Conservation (phyloP, 2,888 invertebrate species). For the Ichneumoninae sp. region DNA sequence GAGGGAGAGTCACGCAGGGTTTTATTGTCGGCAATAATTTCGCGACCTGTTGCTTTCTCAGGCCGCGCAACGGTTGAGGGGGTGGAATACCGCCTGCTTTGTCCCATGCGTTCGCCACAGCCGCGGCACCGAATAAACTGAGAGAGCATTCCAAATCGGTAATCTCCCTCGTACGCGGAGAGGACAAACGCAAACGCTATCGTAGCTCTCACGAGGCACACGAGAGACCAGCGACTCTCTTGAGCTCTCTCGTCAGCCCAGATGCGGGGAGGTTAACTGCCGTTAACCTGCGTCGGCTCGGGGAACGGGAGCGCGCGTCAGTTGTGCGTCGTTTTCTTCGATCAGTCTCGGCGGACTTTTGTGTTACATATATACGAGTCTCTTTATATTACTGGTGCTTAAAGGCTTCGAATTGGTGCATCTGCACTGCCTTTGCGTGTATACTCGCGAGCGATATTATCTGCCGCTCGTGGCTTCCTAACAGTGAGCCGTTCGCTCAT, state of each 20-base stretch:
- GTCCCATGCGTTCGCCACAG: slow-evolving; percentile 28
- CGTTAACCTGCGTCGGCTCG: slow-evolving; percentile 76
- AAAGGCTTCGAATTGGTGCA: neutral
- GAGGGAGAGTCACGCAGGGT: slow-evolving; percentile 21
- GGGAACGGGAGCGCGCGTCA: slow-evolving; percentile 69
- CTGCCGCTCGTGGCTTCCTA: slow-evolving; percentile 14
- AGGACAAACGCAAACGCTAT: slow-evolving; percentile 34
- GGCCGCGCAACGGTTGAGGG: slow-evolving; percentile 10
- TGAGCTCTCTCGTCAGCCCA: slow-evolving; percentile 50
- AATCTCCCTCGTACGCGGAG: slow-evolving; percentile 10
- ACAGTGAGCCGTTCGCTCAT: slow-evolving; percentile 1
- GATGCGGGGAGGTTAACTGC: slow-evolving; percentile 78
- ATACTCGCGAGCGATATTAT: neutral
- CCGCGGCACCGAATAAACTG: slow-evolving; percentile 9
- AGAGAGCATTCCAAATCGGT: slow-evolving; percentile 30
- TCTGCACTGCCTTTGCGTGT: slow-evolving; percentile 3
- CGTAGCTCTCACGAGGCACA: slow-evolving; percentile 39
- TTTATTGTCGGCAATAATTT: slow-evolving; percentile 19
- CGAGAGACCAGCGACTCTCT: slow-evolving; percentile 22
- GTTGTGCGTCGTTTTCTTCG: slow-evolving; percentile 73
- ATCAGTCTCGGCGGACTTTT: slow-evolving; percentile 69
- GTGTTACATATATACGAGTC: slow-evolving; percentile 26
- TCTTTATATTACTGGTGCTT: neutral
- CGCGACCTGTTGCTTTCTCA: slow-evolving; percentile 65
- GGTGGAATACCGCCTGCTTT: slow-evolving; percentile 34